A percentile compares a stretch with the other conserved stretches of the same genome.
These are phyloP conservation scores for Nerophis ophidion DNA, from an alignment of 2,113 vertebrate genomes.

Conservation along the genomic window DNA sequence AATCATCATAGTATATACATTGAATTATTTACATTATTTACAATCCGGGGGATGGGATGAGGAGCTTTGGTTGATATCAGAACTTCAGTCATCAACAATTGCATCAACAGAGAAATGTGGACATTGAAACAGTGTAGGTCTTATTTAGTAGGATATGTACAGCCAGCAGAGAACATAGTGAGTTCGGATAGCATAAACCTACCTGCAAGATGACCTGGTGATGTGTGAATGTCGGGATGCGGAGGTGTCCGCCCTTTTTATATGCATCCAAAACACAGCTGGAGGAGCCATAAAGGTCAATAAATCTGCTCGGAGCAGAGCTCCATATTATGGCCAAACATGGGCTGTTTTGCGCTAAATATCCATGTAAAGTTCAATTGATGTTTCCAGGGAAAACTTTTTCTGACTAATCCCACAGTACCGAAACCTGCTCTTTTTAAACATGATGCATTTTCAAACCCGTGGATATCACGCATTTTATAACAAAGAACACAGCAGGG, in stretches of 20 bases:
- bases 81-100: too few relatives aligned
- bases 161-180: too few relatives aligned
- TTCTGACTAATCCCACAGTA: slow-evolving; percentile 21
- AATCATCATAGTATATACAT: too few relatives aligned
- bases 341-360: slow-evolving; percentile 49
- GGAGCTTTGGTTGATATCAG: too few relatives aligned
- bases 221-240: slow-evolving; percentile 12
- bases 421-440: slow-evolving; percentile 30
- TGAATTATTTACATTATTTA: too few relatives aligned
- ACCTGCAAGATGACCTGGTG: slow-evolving; percentile 41
- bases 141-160: too few relatives aligned
- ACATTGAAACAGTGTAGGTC: too few relatives aligned
- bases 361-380: slow-evolving; percentile 41
- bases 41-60: too few relatives aligned
- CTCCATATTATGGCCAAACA: slow-evolving; percentile 47
- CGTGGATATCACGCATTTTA: too few relatives aligned
- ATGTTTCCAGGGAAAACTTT: slow-evolving; percentile 28
- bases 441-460: neutral
- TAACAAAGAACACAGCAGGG: neutral
- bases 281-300: slow-evolving; percentile 54
- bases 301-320: slow-evolving; percentile 40
- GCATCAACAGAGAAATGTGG: too few relatives aligned
- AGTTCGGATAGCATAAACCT: too few relatives aligned
- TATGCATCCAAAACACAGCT: slow-evolving; percentile 22
- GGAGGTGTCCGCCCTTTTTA: slow-evolving; percentile 39